Percentiles rank a stretch among this genome's conserved stretches.
Conservation (phyloP, 2,113 vertebrate genomes). For the Hydropotes inermis region DNA sequence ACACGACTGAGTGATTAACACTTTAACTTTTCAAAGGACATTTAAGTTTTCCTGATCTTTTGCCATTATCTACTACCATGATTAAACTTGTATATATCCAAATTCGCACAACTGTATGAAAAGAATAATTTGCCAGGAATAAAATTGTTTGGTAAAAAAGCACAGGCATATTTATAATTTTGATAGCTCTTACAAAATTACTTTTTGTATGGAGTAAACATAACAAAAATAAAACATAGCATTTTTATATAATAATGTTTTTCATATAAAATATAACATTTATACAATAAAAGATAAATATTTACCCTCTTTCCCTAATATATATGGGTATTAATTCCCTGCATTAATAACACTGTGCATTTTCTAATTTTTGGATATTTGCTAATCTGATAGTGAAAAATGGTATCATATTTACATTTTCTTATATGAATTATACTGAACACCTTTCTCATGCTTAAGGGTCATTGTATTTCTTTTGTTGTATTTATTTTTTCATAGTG, state of each 20-base stretch:
- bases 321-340: neutral
- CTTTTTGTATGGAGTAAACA: neutral
- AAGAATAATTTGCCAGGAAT: neutral
- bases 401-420: neutral
- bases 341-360: neutral
- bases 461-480: neutral
- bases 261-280: neutral
- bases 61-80: neutral
- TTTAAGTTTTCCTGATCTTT: neutral
- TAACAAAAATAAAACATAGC: neutral
- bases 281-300: neutral
- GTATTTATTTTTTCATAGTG: neutral
- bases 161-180: neutral
- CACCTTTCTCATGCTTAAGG: neutral
- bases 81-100: neutral
- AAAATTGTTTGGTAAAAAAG: neutral
- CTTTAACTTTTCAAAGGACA: neutral
- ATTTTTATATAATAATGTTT: neutral
- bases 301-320: neutral
- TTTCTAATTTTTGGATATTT: neutral
- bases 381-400: neutral
- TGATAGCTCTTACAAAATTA: neutral
- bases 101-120: neutral
- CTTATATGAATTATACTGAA: neutral
- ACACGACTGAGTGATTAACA: too few relatives aligned